A percentile compares a stretch with the other conserved stretches of the same genome.
Evolutionary conservation across 2,888 invertebrate genomes (phyloP).

Genomic region (Cataglyphis livida): DNA sequence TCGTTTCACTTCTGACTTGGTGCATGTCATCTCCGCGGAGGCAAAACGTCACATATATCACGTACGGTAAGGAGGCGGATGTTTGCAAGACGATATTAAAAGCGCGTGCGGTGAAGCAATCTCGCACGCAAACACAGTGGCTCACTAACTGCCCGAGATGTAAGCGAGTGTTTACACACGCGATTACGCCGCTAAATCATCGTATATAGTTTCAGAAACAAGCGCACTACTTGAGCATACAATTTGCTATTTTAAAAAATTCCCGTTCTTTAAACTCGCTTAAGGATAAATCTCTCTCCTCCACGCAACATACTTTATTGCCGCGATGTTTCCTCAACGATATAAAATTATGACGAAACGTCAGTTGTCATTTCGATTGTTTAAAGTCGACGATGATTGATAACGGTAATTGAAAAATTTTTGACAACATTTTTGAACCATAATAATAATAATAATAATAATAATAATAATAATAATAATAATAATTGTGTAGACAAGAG

Average conservation of each 20-base stretch:
- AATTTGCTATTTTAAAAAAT: constrained; percentile 2
- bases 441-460: not conserved
- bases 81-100: constrained; percentile 66
- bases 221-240: not conserved
- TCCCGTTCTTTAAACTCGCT: not conserved
- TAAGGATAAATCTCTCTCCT: not conserved
- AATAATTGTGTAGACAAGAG: constrained; percentile 20
- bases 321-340: not conserved
- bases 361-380: constrained; percentile 34
- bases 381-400: constrained; percentile 40
- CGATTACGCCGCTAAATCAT: constrained; percentile 24
- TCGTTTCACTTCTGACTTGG: constrained; percentile 44
- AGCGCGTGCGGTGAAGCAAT: constrained; percentile 73
- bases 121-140: constrained; percentile 69
- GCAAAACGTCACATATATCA: not conserved
- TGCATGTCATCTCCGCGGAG: constrained; percentile 27
- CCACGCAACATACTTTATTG: not conserved
- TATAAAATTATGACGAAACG: constrained; percentile 17
- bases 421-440: constrained; percentile 1
- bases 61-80: not conserved
- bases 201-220: not conserved
- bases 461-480: constrained; percentile 14
- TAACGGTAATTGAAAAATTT: constrained; percentile 43
- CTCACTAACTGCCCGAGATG: constrained; percentile 62
- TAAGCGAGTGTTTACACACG: constrained; percentile 36